Percentiles rank a stretch among this genome's conserved stretches.
Evolutionary conservation across 2,797 vertebrate genomes (phyloP).

Genomic region (Crenichthys baileyi): DNA sequence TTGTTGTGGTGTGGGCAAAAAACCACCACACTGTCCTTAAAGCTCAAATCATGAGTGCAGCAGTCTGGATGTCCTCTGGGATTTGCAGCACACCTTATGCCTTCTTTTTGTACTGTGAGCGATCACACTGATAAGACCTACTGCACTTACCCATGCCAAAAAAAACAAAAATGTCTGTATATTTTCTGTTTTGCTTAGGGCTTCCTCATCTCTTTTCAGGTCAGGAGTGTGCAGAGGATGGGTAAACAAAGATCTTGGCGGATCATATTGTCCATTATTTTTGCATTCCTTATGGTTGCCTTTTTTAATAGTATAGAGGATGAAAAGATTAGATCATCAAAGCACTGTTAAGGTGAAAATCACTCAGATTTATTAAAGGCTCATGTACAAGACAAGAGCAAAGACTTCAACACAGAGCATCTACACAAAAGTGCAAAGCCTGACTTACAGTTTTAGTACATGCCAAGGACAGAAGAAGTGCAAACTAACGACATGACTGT

Average conservation of each 20-base stretch:
- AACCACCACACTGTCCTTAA: constrained; percentile 73
- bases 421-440: too few relatives aligned
- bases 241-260: constrained; percentile 52
- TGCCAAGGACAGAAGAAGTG: too few relatives aligned
- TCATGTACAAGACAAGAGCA: too few relatives aligned
- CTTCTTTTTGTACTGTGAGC: neutral
- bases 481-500: too few relatives aligned
- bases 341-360: too few relatives aligned
- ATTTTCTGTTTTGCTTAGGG: constrained; percentile 69
- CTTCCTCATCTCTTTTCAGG: constrained; percentile 76
- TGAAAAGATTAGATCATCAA: too few relatives aligned
- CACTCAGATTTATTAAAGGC: too few relatives aligned
- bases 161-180: rapidly evolving
- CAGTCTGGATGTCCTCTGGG: constrained; percentile 59
- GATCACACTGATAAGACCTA: rapidly evolving
- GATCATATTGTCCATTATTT: constrained; percentile 69
- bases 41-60: constrained; percentile 42
- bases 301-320: constrained; percentile 12
- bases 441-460: too few relatives aligned
- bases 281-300: constrained; percentile 81
- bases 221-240: constrained; percentile 53
- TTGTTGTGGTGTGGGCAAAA: constrained; percentile 74
- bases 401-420: too few relatives aligned
- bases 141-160: neutral
- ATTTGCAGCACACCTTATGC: constrained; percentile 63